Conservation (phyloP, 2,113 vertebrate species). For the Saccopteryx leptura region DNA sequence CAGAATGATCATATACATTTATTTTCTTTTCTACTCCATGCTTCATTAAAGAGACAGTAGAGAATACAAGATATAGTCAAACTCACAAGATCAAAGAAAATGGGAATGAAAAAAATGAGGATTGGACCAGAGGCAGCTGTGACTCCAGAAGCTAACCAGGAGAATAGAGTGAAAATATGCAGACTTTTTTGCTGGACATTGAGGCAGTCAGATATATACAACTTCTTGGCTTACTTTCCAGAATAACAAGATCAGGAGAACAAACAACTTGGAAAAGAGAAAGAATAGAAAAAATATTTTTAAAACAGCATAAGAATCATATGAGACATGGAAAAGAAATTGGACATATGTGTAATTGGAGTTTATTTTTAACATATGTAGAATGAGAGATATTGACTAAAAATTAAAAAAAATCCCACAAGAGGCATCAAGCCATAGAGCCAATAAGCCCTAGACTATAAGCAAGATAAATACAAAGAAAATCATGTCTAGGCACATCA, state of each 20-base stretch:
- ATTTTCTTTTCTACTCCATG: not conserved
- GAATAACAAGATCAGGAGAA: not conserved
- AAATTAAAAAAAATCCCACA: not conserved
- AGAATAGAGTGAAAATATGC: not conserved
- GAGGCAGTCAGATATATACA: not conserved
- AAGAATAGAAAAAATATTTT: not conserved
- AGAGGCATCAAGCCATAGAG: not conserved
- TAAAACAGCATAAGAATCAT: not conserved
- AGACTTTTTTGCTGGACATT: not conserved
- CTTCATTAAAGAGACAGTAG: not conserved
- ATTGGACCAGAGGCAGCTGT: not conserved
- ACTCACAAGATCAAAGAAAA: constrained; percentile 9
- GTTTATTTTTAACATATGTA: constrained; percentile 46
- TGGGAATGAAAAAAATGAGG: not conserved
- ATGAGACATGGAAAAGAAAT: not conserved
- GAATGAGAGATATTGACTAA: not conserved
- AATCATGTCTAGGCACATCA: not conserved
- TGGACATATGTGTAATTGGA: not conserved
- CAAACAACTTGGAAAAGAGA: not conserved
- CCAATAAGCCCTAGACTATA: not conserved
- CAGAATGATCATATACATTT: not conserved
- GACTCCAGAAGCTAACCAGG: not conserved
- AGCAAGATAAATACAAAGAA: not conserved
- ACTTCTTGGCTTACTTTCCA: not conserved
- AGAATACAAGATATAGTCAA: not conserved